Base-by-base conservation (phyloP, 2,113 vertebrate genomes). In the Eurypyga helias region DNA sequence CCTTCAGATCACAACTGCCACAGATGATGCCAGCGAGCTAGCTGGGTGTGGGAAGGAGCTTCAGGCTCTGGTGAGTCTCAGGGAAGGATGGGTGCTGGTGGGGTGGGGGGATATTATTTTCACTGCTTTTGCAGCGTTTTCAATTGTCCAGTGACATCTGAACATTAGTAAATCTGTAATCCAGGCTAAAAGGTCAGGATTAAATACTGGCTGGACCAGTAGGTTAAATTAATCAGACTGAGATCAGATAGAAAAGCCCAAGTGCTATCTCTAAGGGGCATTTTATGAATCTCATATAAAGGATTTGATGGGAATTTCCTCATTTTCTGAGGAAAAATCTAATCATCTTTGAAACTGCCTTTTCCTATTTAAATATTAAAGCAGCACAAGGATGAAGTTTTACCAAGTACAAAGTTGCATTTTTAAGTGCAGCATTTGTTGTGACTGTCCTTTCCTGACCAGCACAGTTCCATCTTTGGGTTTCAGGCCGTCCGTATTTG, bases 31-130 rank as follows among this genome's bases (percentile, higher is more conserved):
- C 67, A 1, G 46, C 3, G 3, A 43, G 46, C 46, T n/a, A 8
- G 41, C 52, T 2, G 28, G 28, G 19, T 25, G 17, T 7, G 51
- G 77, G 76, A 85, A 84, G 97, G 86, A 78, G 97, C 94, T 96
- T 94, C 96, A 89, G 96, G 98, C 90, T 98, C 91, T 97, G 98
- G 98, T 99, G 97, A 99, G 98, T 97, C 65, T 60, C 4, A 0
- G 29, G 3, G 28, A 41, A 31, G 4, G 41, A 41, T 12, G 10
- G 41, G 41, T 41, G 41, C 41, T 41, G 41, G 16, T 0, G 2
- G 10, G 10, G 3, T 2, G 7, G 13, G 5, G 17, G 43, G 29
- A 6, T 5, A n/a, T 16, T 62, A 4, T 38, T 66, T 66, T 61
- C 48, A 34, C 48, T 5, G 66, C 72, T 80, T 79, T 29, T 81